A percentile compares a stretch with the other conserved stretches of the same genome.
Conservation (phyloP, 2,113 vertebrate genomes). For the Phasianus colchicus region DNA sequence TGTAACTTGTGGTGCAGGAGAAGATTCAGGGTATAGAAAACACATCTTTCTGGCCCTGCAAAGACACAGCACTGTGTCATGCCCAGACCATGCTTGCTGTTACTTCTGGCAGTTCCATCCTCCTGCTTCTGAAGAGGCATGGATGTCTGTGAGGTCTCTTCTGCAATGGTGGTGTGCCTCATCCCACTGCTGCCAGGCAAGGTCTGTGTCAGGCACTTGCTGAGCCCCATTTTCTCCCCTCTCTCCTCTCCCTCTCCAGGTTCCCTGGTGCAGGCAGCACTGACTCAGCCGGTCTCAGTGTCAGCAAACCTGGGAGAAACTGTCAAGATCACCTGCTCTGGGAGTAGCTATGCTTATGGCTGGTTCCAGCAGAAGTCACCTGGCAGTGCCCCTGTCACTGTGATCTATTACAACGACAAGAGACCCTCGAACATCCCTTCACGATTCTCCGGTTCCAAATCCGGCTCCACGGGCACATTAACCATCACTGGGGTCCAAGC, state of each 20-base stretch:
- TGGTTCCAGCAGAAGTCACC: neutral
- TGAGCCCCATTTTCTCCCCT: neutral
- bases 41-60: too few species aligned
- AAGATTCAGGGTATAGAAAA: too few species aligned
- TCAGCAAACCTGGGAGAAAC: accelerated
- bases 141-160: too few species aligned
- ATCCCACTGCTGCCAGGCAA: too few species aligned
- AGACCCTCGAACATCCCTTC: neutral
- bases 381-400: neutral
- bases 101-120: neutral
- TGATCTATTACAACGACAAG: accelerated
- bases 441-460: neutral
- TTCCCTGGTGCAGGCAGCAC: neutral
- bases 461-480: neutral
- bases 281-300: neutral
- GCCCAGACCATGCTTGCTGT: too few species aligned
- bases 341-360: neutral
- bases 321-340: neutral
- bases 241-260: neutral
- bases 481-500: neutral
- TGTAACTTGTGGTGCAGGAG: neutral
- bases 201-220: neutral
- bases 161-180: too few species aligned
- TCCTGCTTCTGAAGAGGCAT: too few species aligned
- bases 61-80: too few species aligned